Percentiles rank a stretch among this genome's conserved stretches.
Conservation (phyloP, 2,797 vertebrate genomes). For the Loriculus beryllinus region DNA sequence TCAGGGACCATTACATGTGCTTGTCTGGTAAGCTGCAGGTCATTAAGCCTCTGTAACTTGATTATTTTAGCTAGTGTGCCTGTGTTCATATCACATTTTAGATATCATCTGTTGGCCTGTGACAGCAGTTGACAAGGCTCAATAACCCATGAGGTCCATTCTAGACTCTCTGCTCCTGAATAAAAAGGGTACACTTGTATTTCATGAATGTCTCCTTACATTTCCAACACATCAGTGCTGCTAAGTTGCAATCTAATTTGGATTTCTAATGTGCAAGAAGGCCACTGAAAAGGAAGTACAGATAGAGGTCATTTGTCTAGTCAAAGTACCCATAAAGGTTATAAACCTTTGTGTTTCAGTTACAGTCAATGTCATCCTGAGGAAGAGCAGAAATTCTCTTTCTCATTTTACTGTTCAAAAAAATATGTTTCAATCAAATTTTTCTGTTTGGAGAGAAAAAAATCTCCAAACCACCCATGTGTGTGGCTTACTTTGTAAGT, state of each 20-base stretch:
- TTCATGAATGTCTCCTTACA: background rate
- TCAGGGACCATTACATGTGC: background rate
- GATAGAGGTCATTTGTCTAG: background rate
- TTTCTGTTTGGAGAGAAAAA: background rate
- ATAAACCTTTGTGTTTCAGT: background rate
- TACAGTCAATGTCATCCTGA: background rate
- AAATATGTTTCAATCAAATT: background rate
- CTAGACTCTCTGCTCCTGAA: background rate
- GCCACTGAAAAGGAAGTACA: background rate
- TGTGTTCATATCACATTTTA: background rate
- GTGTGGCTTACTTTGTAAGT: conserved; percentile 70
- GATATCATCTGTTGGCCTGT: background rate
- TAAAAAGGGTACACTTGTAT: background rate
- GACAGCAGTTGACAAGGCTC: background rate
- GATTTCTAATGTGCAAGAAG: background rate
- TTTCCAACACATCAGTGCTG: background rate
- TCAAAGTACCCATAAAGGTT: background rate
- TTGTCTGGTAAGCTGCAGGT: background rate
- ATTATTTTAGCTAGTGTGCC: background rate
- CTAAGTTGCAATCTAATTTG: background rate
- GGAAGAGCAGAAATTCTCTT: background rate
- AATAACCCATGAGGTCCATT: background rate
- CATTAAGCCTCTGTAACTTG: background rate
- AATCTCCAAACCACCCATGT: fast-evolving
- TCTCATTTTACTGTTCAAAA: background rate